Evolutionary conservation across 2,888 invertebrate species (phyloP), one percentile per base, ranked within the genome.

Genomic region (Incurvaria masculella): DNA sequence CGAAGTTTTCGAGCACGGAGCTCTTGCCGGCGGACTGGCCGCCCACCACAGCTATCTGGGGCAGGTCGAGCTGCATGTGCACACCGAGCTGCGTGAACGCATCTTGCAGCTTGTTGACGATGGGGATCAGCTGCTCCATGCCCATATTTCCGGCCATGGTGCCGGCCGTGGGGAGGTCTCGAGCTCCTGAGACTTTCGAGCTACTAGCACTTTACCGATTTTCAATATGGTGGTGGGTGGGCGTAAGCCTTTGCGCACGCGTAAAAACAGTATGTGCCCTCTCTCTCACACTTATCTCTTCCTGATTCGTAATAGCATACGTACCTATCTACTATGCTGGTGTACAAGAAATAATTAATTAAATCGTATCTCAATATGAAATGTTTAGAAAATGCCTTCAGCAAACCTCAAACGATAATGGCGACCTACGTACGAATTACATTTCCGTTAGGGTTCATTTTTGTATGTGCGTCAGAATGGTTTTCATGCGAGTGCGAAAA

Each of bases 21-120:
- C 97, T 97, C 81, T 99, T 99, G 63, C 99, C 99, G 63, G 99
- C 99, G 68, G 97, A 97, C 78, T 99, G 99, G 63, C 98, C 98
- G 71, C 99, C 99, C 65, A 99, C 98, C 53, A 99, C 99, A 56
- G 98, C 99, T 67, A 99, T 99, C 82, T 99, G 99, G 58, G 99
- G 99, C 68, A 99, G 84, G 85, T 99, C 99, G 69, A 99, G 82
- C 71, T 95, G 94, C 89, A 99, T 92, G 69, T 95, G 91, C 62
- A 98, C 97, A 60, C 98, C 99, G 71, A 99, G 82, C 66, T 94
- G 93, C 56, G 98, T 93, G 80, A 99, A 99, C 58, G 98, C 98
- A 93, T 99, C 99, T 85, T 99, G 99, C 63, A 99, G 86, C 81
- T 95, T 96, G 82, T 99, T 99, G 68, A 99, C 98, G 69, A 99